Base-by-base conservation (phyloP, 2,888 invertebrate species). In the Sialis lutaria region DNA sequence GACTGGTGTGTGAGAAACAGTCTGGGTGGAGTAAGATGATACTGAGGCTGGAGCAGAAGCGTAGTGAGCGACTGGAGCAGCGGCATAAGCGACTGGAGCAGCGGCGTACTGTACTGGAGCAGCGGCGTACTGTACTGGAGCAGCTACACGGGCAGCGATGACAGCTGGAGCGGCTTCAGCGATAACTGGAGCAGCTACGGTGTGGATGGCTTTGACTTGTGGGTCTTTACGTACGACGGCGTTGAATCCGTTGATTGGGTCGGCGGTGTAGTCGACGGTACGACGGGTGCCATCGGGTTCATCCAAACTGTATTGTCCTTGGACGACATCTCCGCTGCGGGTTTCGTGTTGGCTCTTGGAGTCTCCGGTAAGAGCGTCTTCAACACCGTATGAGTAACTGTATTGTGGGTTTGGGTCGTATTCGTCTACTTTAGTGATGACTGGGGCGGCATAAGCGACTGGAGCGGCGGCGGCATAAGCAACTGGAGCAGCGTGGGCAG, bases 161-260 rank as follows among this genome's bases (percentile, higher is more conserved):
- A 47, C 48, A 34, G 45, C 37, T 13, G 40, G 44, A 22, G 50
- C 42, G 33, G 46, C 46, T 9, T 37, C 37, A 12, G 12, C 35
- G 40, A 48, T 32, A 5, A 48, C 46, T 43, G 50, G 47, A 42
- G 47, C 45, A 33, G 45, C 42, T 1, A 64, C 65, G 0, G 68
- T 67, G 52, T 57, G 55, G 12, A 56, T 69, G 1, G 66, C 47
- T 40, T 40, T 10, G 42, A 31, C 39, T 30, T 43, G 53, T 8
- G 40, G 40, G 31, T 9, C n/a, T 47, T 47, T 66, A 51, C 63
- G 65, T 37, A 68, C 69, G 46, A 67, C 66, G 48, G 69, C 68
- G 52, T 69, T 69, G 62, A 69, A 69, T 46, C 68, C 69, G 53
- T 68, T 64, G 39, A 65, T 64, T 39, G 68, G 67, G 58, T 69